These are phyloP conservation scores for Drosophila guanche DNA, from an alignment of 1,140 invertebrate species.

Conservation along the genomic window DNA sequence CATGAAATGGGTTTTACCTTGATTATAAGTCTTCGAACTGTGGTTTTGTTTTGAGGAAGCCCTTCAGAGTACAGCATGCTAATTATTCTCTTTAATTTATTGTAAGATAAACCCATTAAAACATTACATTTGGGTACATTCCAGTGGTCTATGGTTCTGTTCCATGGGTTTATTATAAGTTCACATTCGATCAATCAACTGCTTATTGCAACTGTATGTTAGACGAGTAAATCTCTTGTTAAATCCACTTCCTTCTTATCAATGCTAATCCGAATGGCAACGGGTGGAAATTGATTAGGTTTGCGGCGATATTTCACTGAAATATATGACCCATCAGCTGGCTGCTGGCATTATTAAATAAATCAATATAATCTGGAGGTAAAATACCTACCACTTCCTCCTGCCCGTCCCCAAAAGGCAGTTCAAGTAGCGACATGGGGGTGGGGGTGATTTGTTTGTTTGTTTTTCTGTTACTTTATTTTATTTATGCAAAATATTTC, in stretches of 20 bases:
- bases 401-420: neutral
- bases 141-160: too few species aligned
- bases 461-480: slow-evolving; percentile 83
- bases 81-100: too few species aligned
- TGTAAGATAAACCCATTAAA: too few species aligned
- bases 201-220: too few species aligned
- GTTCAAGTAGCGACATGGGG: neutral
- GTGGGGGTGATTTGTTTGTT: slow-evolving; percentile 33
- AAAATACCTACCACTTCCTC: slow-evolving; percentile 12
- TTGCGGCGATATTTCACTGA: slow-evolving; percentile 22
- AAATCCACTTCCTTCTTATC: neutral
- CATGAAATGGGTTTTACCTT: too few species aligned
- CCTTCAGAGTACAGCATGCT: too few species aligned
- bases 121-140: too few species aligned
- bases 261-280: slow-evolving; percentile 29
- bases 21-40: too few species aligned
- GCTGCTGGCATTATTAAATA: slow-evolving; percentile 34
- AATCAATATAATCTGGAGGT: slow-evolving; percentile 57
- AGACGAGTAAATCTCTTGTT: too few species aligned
- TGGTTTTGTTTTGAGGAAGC: too few species aligned
- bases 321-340: slow-evolving; percentile 30
- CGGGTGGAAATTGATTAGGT: slow-evolving; percentile 25
- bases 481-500: slow-evolving; percentile 84
- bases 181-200: too few species aligned
- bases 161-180: too few species aligned